A percentile compares a stretch with the other conserved stretches of the same genome.
These are phyloP conservation scores for Danaus melanippus DNA, from an alignment of 1,140 invertebrate species.

Conservation along the genomic window DNA sequence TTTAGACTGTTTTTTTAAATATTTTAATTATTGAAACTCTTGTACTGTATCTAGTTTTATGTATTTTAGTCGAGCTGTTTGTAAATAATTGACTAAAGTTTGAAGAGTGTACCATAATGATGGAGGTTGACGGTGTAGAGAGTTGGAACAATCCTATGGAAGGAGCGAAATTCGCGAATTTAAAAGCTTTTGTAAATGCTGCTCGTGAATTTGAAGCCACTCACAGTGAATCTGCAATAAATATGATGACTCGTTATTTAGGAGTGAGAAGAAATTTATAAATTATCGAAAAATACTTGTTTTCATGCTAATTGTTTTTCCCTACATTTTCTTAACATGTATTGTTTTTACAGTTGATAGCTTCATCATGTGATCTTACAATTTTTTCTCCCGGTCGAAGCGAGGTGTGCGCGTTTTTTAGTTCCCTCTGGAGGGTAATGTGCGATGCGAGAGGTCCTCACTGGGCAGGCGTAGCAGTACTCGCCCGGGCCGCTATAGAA, in stretches of 20 bases:
- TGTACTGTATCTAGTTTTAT: slow-evolving; percentile 3
- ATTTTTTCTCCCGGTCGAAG: slow-evolving; percentile 60
- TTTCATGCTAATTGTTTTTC: slow-evolving; percentile 1
- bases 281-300: not conserved
- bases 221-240: slow-evolving; percentile 60
- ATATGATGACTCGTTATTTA: slow-evolving; percentile 60
- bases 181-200: slow-evolving; percentile 63
- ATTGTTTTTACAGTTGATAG: slow-evolving; percentile 49
- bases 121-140: slow-evolving; percentile 58
- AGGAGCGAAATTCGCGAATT: slow-evolving; percentile 53
- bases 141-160: slow-evolving; percentile 42
- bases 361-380: slow-evolving; percentile 58
- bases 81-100: too few relatives aligned
- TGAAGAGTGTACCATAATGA: slow-evolving; percentile 13
- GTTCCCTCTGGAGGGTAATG: slow-evolving; percentile 65
- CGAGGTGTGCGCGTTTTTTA: slow-evolving; percentile 67
- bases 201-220: slow-evolving; percentile 65
- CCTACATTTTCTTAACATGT: not conserved
- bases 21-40: slow-evolving; percentile 1
- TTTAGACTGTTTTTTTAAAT: slow-evolving; percentile 11
- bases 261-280: slow-evolving; percentile 36
- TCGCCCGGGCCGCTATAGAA: slow-evolving; percentile 75
- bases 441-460: slow-evolving; percentile 51
- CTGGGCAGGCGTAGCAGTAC: slow-evolving; percentile 76
- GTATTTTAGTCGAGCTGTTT: slow-evolving; percentile 7